These are phyloP conservation scores for Lucinisca nassula DNA, from an alignment of 2,888 invertebrate species.

Conservation along the genomic window DNA sequence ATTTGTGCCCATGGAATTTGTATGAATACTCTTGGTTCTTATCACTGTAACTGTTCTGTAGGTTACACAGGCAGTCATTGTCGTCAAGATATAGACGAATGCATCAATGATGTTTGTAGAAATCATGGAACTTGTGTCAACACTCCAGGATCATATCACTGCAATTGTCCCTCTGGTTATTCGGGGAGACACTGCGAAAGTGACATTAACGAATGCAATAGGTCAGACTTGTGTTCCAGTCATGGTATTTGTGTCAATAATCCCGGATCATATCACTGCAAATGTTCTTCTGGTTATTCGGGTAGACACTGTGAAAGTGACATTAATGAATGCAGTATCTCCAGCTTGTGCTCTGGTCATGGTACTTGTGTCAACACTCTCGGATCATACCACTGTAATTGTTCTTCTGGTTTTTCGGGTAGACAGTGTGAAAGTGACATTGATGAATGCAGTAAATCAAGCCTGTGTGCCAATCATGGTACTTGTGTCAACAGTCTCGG, in stretches of 20 bases:
- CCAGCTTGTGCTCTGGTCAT: no score
- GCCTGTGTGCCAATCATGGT: not conserved
- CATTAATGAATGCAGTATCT: constrained; percentile 18
- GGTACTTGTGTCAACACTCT: no score
- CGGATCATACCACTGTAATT: no score
- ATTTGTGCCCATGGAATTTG: not conserved
- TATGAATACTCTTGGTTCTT: not conserved
- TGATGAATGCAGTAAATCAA: not conserved
- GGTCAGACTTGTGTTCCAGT: not conserved
- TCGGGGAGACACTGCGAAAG: not conserved
- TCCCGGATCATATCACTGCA: not conserved
- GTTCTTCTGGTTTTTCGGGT: not conserved
- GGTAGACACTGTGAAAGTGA: not conserved
- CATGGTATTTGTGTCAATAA: not conserved
- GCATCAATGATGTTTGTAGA: not conserved
- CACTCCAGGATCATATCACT: not conserved
- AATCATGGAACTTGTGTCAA: not conserved
- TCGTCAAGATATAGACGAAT: not conserved
- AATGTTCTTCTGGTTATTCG: not conserved
- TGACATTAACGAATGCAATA: no score
- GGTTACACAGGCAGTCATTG: not conserved
- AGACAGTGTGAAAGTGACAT: not conserved
- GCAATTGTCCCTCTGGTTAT: not conserved
- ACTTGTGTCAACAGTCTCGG: not conserved
- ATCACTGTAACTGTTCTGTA: not conserved